A percentile compares a stretch with the other conserved stretches of the same genome.
These are phyloP conservation scores for Palythoa grandiflora DNA, from an alignment of 92 coral and sea anemone species.

Conservation along the genomic window DNA sequence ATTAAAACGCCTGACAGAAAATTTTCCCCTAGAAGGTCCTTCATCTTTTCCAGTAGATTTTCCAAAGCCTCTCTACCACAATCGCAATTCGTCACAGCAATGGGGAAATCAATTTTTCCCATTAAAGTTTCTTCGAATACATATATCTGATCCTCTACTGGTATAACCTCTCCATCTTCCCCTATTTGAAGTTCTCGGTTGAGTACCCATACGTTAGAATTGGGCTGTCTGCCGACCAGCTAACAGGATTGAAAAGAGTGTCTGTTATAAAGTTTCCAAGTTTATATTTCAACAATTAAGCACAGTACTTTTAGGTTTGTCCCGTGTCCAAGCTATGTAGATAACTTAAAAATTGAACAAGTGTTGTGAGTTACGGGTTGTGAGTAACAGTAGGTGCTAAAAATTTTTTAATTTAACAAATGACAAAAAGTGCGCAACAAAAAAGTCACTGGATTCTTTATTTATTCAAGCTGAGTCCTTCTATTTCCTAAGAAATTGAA, in stretches of 20 bases:
- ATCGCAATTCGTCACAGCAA: neutral
- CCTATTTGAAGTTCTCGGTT: neutral
- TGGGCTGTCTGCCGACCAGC: neutral
- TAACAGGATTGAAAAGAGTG: neutral
- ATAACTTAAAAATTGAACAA: neutral
- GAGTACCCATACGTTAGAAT: neutral
- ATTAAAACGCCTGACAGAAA: conserved; percentile 11
- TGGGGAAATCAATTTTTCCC: neutral
- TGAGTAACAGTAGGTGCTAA: neutral
- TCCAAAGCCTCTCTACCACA: neutral
- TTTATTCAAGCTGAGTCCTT: neutral
- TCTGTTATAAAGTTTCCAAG: neutral
- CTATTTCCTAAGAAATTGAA: neutral
- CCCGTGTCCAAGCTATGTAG: neutral
- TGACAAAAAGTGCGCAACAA: neutral
- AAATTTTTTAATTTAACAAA: neutral
- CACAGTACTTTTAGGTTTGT: neutral
- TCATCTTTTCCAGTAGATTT: neutral
- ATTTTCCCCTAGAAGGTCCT: conserved; percentile 41
- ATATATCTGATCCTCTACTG: neutral
- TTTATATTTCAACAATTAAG: too few species aligned
- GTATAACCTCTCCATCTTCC: neutral
- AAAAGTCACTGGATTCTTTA: neutral
- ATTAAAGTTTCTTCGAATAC: neutral
- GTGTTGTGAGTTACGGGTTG: neutral